Percentiles rank a stretch among this genome's conserved stretches.
These are phyloP conservation scores for Crematogaster levior DNA, from an alignment of 2,888 invertebrate genomes.

Conservation along the genomic window DNA sequence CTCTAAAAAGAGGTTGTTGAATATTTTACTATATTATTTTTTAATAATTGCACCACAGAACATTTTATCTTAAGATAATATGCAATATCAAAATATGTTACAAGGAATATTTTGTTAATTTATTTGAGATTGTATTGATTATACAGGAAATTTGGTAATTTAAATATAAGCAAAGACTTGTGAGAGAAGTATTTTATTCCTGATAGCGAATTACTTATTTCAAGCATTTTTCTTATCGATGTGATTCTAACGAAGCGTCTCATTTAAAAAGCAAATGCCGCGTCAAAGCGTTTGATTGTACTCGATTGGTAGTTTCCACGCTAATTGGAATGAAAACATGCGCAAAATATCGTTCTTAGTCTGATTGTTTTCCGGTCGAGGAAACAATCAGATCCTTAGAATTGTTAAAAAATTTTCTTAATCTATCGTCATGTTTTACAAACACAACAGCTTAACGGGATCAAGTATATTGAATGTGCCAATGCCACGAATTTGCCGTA, in stretches of 20 bases:
- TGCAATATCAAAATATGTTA: not conserved
- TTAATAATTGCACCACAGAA: not conserved
- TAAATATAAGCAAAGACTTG: not conserved
- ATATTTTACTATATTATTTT: slow-evolving; percentile 1
- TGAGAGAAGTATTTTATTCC: not conserved
- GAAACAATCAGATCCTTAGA: not conserved
- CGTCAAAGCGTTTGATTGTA: slow-evolving; percentile 31
- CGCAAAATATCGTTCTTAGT: not conserved
- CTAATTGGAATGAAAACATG: slow-evolving; percentile 36
- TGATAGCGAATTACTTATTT: slow-evolving; percentile 18
- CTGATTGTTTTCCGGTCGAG: not conserved
- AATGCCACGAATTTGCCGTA: slow-evolving; percentile 8
- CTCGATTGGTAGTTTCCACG: slow-evolving; percentile 29
- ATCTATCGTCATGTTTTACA: not conserved
- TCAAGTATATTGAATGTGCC: slow-evolving; percentile 18
- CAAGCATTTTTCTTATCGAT: slow-evolving; percentile 51
- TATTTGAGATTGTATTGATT: not conserved
- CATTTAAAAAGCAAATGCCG: slow-evolving; percentile 44
- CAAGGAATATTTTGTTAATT: not conserved
- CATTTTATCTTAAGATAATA: not conserved
- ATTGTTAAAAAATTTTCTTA: slow-evolving; percentile 12
- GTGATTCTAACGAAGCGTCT: slow-evolving; percentile 40
- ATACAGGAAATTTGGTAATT: slow-evolving; percentile 1
- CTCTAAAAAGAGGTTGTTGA: not conserved
- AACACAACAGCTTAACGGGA: slow-evolving; percentile 19